phyloP scores from a whole-genome alignment of 2,797 vertebrate species.

The Salarias fasciatus region DNA sequence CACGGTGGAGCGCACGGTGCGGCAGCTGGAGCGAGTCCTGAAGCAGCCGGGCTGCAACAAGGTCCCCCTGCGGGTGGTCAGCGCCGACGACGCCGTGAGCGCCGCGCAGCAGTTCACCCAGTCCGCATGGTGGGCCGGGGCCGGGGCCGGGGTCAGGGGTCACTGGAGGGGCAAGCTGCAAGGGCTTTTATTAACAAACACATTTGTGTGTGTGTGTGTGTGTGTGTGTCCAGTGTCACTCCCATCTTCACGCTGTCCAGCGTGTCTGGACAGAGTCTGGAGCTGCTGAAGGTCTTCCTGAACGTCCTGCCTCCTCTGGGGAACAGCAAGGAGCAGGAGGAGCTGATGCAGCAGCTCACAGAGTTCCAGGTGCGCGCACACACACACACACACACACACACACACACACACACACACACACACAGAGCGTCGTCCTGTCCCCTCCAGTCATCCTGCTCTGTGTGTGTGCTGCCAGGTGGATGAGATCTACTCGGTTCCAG shows the following conservation, averaged over 20 bases:
- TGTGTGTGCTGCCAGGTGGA: constrained; percentile 86
- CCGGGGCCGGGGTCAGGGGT: too few species aligned
- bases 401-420: too few species aligned
- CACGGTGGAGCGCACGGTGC: constrained; percentile 92
- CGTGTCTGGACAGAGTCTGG: constrained; percentile 92
- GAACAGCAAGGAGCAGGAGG: constrained; percentile 97
- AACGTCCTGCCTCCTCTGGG: constrained; percentile 96
- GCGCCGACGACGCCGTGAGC: constrained; percentile 91
- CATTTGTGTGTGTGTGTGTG: too few species aligned
- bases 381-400: neutral
- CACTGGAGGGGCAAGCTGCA: too few species aligned
- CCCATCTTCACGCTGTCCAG: constrained; percentile 96
- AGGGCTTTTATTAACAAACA: too few species aligned
- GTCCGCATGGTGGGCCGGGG: constrained; percentile 72
- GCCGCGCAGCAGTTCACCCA: constrained; percentile 96
- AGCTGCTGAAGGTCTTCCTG: constrained; percentile 94
- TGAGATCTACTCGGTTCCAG: constrained; percentile 97
- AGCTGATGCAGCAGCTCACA: constrained; percentile 96
- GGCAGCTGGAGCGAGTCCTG: constrained; percentile 92
- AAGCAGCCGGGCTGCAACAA: constrained; percentile 98
- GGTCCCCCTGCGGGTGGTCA: constrained; percentile 90
- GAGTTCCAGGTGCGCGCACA: constrained; percentile 98
- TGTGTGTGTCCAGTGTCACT: constrained; percentile 84
- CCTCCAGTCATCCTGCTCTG: too few species aligned
- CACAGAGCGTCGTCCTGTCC: too few species aligned